Evolutionary conservation across 2,113 vertebrate species (phyloP), one percentile per base, ranked within the genome.

Genomic region (Colossoma macropomum): DNA sequence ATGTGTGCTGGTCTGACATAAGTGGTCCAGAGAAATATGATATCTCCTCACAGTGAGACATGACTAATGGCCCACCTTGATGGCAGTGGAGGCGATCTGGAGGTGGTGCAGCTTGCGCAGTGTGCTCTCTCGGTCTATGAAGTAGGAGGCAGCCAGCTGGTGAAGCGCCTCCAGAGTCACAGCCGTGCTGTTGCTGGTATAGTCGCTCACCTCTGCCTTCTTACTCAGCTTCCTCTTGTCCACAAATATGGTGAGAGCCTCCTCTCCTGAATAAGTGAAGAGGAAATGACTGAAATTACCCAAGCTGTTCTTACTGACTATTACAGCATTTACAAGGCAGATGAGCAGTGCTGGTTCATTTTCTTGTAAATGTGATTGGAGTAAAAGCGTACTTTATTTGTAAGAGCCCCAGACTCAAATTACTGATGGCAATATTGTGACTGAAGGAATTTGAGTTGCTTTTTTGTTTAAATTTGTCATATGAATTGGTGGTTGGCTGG

Each of bases 231-330:
- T 95, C 86, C 93, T 90, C 90, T 95, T 95, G 92, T 95, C 94
- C 92, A 95, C 94, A 81, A 95, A 95, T 83, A 95, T 95, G 90
- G 94, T 95, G 89, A 95, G 89, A 4, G 95, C 95, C 92, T 95
- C 95, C 83, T 95, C 95, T 83, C 95, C 95, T 78, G 77, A 69
- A 82, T 9, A 50, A 62, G 69, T 54, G 66, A 77, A 63, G 16
- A 70, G 34, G 6, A 5, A 16, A 13, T 7, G 0, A 25, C 16
- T 59, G 54, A 71, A 27, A 63, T 72, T 17, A 70, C 21, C 21
- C 4, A 79, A 41, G 66, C n/a, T 70, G 45, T 79, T 70, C 30
- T 30, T 30, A 15, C 27, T 16, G 17, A 3, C 52, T 54, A 32
- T 34, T 30, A 34, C 65, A 19, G 10, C 28, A 1, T 23, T 68